phyloP scores from a whole-genome alignment of 2,797 vertebrate species.

The Gouania willdenowi region DNA sequence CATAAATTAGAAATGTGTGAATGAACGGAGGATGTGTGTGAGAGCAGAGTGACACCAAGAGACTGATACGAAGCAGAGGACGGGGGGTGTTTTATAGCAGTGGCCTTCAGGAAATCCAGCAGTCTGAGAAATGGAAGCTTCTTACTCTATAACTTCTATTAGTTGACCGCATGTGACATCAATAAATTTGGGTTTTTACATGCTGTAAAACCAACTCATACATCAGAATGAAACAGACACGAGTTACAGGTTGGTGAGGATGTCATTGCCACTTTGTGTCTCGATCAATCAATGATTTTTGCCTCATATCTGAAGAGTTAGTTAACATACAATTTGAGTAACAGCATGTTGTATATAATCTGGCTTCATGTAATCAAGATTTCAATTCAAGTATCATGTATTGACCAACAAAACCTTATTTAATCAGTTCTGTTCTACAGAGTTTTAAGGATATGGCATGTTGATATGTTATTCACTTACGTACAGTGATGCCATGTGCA shows the following conservation, averaged over 20 bases:
- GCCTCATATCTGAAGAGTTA: too few species aligned
- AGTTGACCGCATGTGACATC: not conserved
- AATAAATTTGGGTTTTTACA: not conserved
- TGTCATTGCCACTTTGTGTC: too few species aligned
- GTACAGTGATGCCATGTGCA: too few species aligned
- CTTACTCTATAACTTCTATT: conserved; percentile 9
- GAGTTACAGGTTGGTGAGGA: not conserved
- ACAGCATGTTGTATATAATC: too few species aligned
- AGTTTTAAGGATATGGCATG: too few species aligned
- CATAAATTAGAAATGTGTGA: conserved; percentile 36
- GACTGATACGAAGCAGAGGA: conserved; percentile 7
- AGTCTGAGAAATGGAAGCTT: conserved; percentile 3
- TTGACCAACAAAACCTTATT: too few species aligned
- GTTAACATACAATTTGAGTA: too few species aligned
- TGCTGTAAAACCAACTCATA: not conserved
- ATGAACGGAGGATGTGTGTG: conserved; percentile 20
- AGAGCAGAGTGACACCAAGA: conserved; percentile 22
- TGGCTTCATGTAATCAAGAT: too few species aligned
- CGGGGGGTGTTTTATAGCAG: conserved; percentile 20
- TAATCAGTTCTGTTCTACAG: too few species aligned
- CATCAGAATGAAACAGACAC: not conserved
- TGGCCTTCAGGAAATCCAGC: conserved; percentile 8
- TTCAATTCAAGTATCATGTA: too few species aligned
- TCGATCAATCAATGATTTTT: too few species aligned
- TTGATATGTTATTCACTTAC: too few species aligned